Conservation (phyloP, 2,797 vertebrate species). For the Sarcophilus harrisii region DNA sequence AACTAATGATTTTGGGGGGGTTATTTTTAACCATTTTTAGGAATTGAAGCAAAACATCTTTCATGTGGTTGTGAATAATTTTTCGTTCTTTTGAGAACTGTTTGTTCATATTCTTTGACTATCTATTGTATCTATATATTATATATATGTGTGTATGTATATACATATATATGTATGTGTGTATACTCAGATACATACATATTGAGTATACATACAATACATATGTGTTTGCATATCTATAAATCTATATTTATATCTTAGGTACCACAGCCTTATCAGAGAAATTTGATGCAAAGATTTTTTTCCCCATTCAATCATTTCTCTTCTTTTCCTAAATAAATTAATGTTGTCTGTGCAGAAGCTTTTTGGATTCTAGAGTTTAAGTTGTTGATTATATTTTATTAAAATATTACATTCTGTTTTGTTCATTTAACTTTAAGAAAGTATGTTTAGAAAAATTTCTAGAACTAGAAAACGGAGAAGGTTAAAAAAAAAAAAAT, state of each 20-base stretch:
- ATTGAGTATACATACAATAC: no score
- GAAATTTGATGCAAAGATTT: neutral
- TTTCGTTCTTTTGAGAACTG: neutral
- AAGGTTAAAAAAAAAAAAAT: neutral
- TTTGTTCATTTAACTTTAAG: neutral
- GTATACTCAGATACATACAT: no score
- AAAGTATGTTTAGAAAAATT: slow-evolving; percentile 23
- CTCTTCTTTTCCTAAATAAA: neutral
- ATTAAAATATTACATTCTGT: neutral
- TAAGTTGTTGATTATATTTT: neutral
- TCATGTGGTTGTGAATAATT: neutral
- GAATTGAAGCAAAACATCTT: neutral
- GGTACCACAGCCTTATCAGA: neutral
- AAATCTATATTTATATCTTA: neutral
- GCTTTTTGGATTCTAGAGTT: neutral
- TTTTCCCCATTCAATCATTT: neutral
- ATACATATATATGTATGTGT: neutral
- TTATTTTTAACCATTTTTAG: neutral
- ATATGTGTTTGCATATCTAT: neutral
- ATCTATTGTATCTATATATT: no score
- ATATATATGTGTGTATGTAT: neutral
- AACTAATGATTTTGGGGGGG: neutral
- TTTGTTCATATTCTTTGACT: neutral
- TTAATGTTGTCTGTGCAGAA: neutral
- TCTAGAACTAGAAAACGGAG: neutral